Conservation (phyloP, 2,888 invertebrate species). For the Ichneumoninae sp. region DNA sequence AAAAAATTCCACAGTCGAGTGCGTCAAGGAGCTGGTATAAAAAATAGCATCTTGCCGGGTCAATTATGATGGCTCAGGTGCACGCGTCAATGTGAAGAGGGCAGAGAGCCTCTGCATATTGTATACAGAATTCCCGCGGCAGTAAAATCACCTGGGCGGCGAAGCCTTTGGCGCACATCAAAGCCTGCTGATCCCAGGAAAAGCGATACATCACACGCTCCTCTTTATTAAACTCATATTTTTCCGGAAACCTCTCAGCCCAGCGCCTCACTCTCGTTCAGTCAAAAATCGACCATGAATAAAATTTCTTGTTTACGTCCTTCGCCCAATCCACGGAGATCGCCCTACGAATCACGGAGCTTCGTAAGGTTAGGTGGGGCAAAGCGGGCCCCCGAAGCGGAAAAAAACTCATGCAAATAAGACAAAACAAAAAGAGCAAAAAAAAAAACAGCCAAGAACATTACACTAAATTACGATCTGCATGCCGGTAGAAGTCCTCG, state of each 20-base stretch:
- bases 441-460: neutral
- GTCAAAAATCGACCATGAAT: constrained; percentile 72
- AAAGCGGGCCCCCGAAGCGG: neutral
- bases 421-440: neutral
- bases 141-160: constrained; percentile 64
- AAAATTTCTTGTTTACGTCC: constrained; percentile 60
- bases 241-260: constrained; percentile 71
- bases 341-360: neutral
- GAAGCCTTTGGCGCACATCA: constrained; percentile 77
- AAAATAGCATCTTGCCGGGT: constrained; percentile 11
- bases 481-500: neutral
- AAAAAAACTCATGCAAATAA: neutral
- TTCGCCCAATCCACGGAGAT: neutral
- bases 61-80: constrained; percentile 26
- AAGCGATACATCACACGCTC: constrained; percentile 82
- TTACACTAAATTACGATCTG: constrained; percentile 1
- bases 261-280: constrained; percentile 69
- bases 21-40: neutral
- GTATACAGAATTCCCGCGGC: constrained; percentile 39
- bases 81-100: constrained; percentile 26
- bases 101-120: constrained; percentile 24
- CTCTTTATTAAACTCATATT: constrained; percentile 84
- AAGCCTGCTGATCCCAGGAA: constrained; percentile 79
- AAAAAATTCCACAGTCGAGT: neutral
- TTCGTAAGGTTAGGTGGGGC: neutral